These are phyloP conservation scores for Metalampra italica DNA, from an alignment of 2,888 invertebrate species.

Conservation along the genomic window DNA sequence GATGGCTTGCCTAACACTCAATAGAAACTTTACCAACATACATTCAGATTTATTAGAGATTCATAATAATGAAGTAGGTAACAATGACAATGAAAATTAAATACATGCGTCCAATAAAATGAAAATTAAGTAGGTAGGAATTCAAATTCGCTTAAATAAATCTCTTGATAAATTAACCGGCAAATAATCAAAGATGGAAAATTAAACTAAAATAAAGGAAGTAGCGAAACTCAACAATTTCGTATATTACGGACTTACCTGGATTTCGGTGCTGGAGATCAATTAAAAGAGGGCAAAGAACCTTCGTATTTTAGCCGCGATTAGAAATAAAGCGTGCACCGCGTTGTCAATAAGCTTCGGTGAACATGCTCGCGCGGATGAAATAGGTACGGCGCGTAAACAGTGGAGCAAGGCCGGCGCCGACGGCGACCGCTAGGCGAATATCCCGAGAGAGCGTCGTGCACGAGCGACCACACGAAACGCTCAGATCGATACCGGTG, in stretches of 20 bases:
- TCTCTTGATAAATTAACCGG: neutral
- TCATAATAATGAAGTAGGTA: neutral
- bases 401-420: constrained; percentile 72
- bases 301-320: constrained; percentile 35
- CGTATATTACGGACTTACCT: constrained; percentile 24
- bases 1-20: constrained; percentile 72
- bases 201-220: neutral
- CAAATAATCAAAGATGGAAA: neutral
- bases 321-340: constrained; percentile 45
- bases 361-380: constrained; percentile 65
- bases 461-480: constrained; percentile 63
- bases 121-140: neutral
- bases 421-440: constrained; percentile 70
- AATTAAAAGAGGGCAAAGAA: constrained; percentile 34
- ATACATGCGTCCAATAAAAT: neutral
- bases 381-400: constrained; percentile 64
- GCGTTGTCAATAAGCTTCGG: constrained; percentile 61
- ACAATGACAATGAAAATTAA: neutral
- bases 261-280: constrained; percentile 31
- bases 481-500: constrained; percentile 67
- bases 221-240: neutral
- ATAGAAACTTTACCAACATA: constrained; percentile 35
- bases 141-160: neutral
- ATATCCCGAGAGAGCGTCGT: constrained; percentile 69
- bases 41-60: neutral